Conservation (phyloP, 1,140 invertebrate species). For the Coptotermes formosanus region DNA sequence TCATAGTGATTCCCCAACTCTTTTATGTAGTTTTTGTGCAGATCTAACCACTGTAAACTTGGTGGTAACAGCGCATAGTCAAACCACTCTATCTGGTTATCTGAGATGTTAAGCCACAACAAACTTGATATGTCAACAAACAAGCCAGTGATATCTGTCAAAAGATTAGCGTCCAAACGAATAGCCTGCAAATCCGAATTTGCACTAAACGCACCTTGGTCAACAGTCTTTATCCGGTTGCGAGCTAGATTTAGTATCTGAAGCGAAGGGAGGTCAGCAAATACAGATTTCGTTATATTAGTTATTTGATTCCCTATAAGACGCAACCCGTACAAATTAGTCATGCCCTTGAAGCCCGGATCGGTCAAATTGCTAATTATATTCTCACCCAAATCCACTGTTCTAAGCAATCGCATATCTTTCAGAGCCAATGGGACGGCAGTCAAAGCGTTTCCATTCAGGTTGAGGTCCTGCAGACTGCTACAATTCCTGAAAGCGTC, state of each 20-base stretch:
- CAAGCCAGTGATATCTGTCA: constrained; percentile 80
- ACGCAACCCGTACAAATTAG: constrained; percentile 75
- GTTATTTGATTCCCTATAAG: constrained; percentile 86
- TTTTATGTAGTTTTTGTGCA: constrained; percentile 84
- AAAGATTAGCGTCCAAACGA: constrained; percentile 78
- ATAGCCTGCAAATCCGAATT: constrained; percentile 81
- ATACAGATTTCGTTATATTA: constrained; percentile 78
- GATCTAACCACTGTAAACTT: constrained; percentile 83
- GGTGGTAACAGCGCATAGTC: constrained; percentile 83
- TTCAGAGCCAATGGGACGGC: constrained; percentile 71
- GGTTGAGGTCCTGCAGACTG: constrained; percentile 73
- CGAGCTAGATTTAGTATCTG: constrained; percentile 86
- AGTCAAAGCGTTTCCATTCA: constrained; percentile 76
- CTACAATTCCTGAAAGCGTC: constrained; percentile 81
- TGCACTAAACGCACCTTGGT: constrained; percentile 77
- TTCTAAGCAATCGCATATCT: constrained; percentile 71
- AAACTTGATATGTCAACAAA: constrained; percentile 80
- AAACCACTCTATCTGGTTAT: constrained; percentile 87
- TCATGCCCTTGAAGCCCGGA: constrained; percentile 77
- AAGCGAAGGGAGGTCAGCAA: constrained; percentile 75
- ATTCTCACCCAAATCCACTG: constrained; percentile 80
- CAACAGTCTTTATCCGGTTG: constrained; percentile 77
- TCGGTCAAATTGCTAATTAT: constrained; percentile 71
- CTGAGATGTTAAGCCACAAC: constrained; percentile 87
- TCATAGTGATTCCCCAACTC: constrained; percentile 74